A percentile compares a stretch with the other conserved stretches of the same genome.
phyloP scores from a whole-genome alignment of 2,797 vertebrate species.

The Pempheris klunzingeri region DNA sequence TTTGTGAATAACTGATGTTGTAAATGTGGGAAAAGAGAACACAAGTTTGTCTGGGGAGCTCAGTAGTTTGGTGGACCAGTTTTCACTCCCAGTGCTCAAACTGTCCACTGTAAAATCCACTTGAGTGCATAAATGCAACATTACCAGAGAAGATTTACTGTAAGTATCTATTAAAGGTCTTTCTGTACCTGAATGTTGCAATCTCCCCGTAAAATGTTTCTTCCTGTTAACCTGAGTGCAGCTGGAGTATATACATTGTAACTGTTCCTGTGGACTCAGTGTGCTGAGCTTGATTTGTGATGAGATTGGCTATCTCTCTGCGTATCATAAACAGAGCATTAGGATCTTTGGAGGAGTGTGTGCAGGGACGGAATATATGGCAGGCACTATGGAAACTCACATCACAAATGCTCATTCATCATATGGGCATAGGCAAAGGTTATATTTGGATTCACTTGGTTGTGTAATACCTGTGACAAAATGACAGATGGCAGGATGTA shows the following conservation, averaged over 20 bases:
- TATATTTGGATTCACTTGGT: conserved; percentile 33
- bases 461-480: conserved; percentile 23
- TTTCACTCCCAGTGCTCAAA: background rate
- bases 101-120: background rate
- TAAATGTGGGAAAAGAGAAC: conserved; percentile 1
- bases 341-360: conserved; percentile 51
- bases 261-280: conserved; percentile 57
- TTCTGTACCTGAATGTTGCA: conserved; percentile 34
- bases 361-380: conserved; percentile 40
- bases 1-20: background rate
- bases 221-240: conserved; percentile 57
- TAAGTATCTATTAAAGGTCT: conserved; percentile 26
- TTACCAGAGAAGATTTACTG: conserved; percentile 18
- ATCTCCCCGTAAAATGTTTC: conserved; percentile 34
- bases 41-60: background rate
- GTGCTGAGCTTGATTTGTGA: conserved; percentile 61
- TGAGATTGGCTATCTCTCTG: conserved; percentile 56
- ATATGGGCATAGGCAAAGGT: conserved; percentile 36
- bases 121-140: conserved; percentile 13
- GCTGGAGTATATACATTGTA: conserved; percentile 54
- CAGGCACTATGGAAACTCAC: conserved; percentile 58
- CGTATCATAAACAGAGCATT: conserved; percentile 70
- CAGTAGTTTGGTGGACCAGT: background rate
- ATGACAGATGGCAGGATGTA: conserved; percentile 34
- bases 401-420: conserved; percentile 62